Evolutionary conservation across 2,888 invertebrate species (phyloP), one percentile per base, ranked within the genome.

Genomic region (Eubasilissa splendida): DNA sequence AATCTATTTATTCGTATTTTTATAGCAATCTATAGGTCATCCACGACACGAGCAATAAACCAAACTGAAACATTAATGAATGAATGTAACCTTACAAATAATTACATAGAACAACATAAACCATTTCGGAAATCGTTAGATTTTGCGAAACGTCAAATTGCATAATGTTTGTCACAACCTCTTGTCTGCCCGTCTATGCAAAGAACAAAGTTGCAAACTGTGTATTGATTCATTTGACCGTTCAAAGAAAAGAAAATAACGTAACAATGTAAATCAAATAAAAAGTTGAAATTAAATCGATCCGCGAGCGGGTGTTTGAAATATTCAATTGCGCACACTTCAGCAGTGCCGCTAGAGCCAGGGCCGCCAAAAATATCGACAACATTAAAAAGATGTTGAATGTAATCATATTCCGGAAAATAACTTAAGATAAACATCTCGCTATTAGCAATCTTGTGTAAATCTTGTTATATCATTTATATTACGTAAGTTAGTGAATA

Each of bases 211-310:
- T 42, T 5, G 42, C 42, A 42, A 5, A 3, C 63, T 31, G 63
- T 63, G 63, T 33, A 63, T 63, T 22, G 22, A 70, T 53, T 53
- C 22, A 22, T 70, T 22, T 22, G 53, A 70, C n/a, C 60, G 42
- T 54, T 71, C 75, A 75, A 59, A 10, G 68, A 14, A 52, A 77
- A 70, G 77, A 56, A 77, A 77, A 77, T 56, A 77, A 56, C 68
- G 50, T 12, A 77, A 77, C 14, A 68, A 14, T 50, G 31, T 63
- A 22, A 76, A 76, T 77, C 76, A 66, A 66, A 76, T 56, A 56
- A 76, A 76, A 76, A 76, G 76, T 50, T 66, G 76, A 66, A 76
- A 76, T 76, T 76, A 76, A 76, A 66, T 65, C 76, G 66, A 65
- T 66, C 76, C 56, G 56, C 54, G 50, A 54, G 54, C 66, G 65